Evolutionary conservation across 2,888 invertebrate species (phyloP).

Genomic region (Nebria brevicollis): DNA sequence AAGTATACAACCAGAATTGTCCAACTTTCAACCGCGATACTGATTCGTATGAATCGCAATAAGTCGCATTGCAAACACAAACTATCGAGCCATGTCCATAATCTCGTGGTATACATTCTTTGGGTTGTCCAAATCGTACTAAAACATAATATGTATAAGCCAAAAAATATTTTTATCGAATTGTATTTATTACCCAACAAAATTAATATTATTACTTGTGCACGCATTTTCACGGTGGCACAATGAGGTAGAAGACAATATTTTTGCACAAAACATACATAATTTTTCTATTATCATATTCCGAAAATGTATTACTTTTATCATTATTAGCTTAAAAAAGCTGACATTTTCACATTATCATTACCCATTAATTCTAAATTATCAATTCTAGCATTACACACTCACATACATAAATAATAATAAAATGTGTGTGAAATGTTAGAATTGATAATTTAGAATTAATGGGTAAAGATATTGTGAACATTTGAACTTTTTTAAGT

Average conservation of each 20-base stretch:
- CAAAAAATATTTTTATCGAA: not conserved
- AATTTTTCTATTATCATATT: not conserved
- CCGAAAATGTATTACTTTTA: not conserved
- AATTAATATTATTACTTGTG: not conserved
- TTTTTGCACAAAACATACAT: not conserved
- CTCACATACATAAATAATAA: no score
- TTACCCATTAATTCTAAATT: not conserved
- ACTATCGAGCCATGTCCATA: conserved; percentile 32
- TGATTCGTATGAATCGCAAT: conserved; percentile 34
- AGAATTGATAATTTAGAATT: no score
- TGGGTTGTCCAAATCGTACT: not conserved
- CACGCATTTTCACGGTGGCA: not conserved
- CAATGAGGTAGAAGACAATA: not conserved
- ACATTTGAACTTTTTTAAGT: no score
- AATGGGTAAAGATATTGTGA: no score
- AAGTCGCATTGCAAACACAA: conserved; percentile 32
- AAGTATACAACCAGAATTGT: conserved; percentile 26
- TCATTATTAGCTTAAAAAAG: not conserved
- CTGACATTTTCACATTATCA: not conserved
- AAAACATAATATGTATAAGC: not conserved
- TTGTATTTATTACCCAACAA: not conserved
- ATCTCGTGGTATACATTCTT: conserved; percentile 35
- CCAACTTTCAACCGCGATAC: not conserved
- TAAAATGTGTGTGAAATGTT: no score
- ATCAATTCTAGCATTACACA: not conserved